These are phyloP conservation scores for Micrastur ruficollis DNA, from an alignment of 2,797 vertebrate species.

Conservation along the genomic window DNA sequence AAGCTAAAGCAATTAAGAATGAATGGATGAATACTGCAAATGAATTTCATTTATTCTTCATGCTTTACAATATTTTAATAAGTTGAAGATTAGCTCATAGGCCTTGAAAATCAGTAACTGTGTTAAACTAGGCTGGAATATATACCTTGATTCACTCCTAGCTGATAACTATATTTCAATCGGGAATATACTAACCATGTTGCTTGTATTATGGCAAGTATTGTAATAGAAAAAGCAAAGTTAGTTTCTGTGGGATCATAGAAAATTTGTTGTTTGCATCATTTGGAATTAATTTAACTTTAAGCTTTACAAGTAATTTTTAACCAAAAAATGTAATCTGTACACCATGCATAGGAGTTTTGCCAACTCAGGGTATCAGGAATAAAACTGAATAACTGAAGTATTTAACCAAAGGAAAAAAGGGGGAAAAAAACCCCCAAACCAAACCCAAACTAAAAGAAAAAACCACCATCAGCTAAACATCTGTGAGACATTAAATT, in stretches of 20 bases:
- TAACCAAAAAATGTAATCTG: neutral
- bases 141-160: neutral
- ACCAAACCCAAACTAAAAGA: neutral
- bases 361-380: neutral
- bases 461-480: neutral
- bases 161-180: neutral
- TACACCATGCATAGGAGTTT: neutral
- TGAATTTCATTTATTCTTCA: slow-evolving; percentile 26
- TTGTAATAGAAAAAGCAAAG: neutral
- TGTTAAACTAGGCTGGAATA: neutral
- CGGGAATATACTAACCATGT: neutral
- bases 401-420: neutral
- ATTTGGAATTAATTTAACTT: neutral
- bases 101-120: slow-evolving; percentile 26
- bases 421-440: accelerated
- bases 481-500: neutral
- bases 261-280: neutral
- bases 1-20: slow-evolving; percentile 33
- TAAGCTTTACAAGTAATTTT: neutral
- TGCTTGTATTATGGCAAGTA: neutral
- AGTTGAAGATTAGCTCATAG: slow-evolving; percentile 16
- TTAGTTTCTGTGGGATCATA: neutral
- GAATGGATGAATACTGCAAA: slow-evolving; percentile 35
- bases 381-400: neutral
- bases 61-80: slow-evolving; percentile 42